A percentile compares a stretch with the other conserved stretches of the same genome.
Evolutionary conservation across 2,797 vertebrate genomes (phyloP).

Genomic region (Crocidura indochinensis): DNA sequence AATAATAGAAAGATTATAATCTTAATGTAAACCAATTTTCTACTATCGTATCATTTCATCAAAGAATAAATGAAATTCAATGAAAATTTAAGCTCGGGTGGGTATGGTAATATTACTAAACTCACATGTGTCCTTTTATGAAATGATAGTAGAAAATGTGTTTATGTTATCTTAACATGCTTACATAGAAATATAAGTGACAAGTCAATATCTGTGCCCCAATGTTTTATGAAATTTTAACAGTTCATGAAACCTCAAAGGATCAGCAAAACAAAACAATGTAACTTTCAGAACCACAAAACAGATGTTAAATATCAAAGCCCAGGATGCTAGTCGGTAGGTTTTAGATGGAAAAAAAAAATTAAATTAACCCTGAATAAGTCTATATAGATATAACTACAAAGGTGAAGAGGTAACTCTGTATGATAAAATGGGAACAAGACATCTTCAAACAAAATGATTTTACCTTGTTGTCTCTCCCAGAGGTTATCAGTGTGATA

Average conservation of each 20-base stretch:
- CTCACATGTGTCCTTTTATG: background rate
- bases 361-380: slow-evolving; percentile 38
- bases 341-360: slow-evolving; percentile 22
- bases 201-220: slow-evolving; percentile 3
- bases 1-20: background rate
- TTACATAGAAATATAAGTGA: slow-evolving; percentile 5
- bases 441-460: slow-evolving; percentile 25
- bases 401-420: slow-evolving; percentile 3
- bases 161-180: slow-evolving; percentile 19
- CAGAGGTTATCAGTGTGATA: background rate
- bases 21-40: slow-evolving; percentile 29
- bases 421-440: background rate
- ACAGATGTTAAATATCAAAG: slow-evolving; percentile 25
- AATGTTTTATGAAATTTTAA: slow-evolving; percentile 15
- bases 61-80: slow-evolving; percentile 22
- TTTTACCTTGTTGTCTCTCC: background rate
- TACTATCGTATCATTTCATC: slow-evolving; percentile 16
- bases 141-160: background rate
- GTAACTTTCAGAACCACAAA: background rate
- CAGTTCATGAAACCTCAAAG: background rate
- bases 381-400: background rate
- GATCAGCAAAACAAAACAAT: background rate
- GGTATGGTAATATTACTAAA: background rate
- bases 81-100: background rate
- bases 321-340: background rate